phyloP scores from a whole-genome alignment of 2,113 vertebrate genomes.

The Panurus biarmicus region DNA sequence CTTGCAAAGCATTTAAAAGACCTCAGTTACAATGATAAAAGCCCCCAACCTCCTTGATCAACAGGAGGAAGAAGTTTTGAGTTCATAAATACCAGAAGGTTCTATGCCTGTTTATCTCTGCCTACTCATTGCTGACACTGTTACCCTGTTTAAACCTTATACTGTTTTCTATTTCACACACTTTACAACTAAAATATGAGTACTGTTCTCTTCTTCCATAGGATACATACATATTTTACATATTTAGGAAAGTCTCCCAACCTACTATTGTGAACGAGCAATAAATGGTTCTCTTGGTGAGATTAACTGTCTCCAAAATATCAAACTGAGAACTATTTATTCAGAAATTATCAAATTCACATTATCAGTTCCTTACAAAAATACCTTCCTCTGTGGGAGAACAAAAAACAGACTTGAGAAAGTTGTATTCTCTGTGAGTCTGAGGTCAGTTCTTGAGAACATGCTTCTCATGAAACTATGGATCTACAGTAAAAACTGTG shows the following conservation, averaged over 20 bases:
- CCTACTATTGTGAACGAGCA: not conserved
- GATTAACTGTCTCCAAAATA: not conserved
- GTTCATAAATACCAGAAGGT: not conserved
- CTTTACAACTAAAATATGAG: not conserved
- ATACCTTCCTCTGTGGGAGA: not conserved
- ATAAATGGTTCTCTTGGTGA: not conserved
- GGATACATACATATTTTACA: not conserved
- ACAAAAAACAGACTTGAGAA: not conserved
- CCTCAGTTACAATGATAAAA: not conserved
- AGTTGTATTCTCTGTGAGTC: not conserved
- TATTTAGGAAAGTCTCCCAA: not conserved
- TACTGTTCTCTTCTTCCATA: not conserved
- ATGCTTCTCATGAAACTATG: not conserved
- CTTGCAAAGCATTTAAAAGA: not conserved
- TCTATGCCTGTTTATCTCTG: not conserved
- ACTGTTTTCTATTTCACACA: not conserved
- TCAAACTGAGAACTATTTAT: not conserved
- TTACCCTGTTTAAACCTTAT: not conserved
- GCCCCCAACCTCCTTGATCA: not conserved
- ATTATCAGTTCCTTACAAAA: not conserved
- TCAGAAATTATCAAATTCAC: not conserved
- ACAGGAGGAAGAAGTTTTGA: not conserved
- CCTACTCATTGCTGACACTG: not conserved
- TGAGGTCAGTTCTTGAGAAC: not conserved
- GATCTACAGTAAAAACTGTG: not conserved